Evolutionary conservation across 2,888 invertebrate genomes (phyloP).

Genomic region (Sarcophaga variegata): DNA sequence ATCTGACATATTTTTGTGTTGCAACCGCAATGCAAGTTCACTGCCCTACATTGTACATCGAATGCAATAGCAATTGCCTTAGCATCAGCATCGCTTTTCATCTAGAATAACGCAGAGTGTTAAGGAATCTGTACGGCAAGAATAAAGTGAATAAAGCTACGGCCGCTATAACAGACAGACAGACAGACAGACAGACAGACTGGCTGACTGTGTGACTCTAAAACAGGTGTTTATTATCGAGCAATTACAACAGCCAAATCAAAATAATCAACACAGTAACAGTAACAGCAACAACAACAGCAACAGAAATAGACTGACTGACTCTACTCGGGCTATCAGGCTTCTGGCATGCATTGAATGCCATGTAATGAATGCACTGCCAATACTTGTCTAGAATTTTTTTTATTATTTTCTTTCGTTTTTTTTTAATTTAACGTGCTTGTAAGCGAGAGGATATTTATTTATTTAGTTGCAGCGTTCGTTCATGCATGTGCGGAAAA

Average conservation of each 20-base stretch:
- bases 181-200: background rate
- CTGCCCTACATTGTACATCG: constrained; percentile 42
- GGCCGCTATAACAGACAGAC: background rate
- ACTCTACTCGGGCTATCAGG: background rate
- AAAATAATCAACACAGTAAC: constrained; percentile 52
- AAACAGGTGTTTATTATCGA: constrained; percentile 69
- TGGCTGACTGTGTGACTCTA: constrained; percentile 3
- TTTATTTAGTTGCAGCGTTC: constrained; percentile 69
- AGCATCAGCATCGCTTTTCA: too few relatives aligned
- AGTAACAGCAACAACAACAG: constrained; percentile 16
- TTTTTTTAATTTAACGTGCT: constrained; percentile 11
- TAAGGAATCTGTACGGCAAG: constrained; percentile 37
- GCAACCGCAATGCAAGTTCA: constrained; percentile 30
- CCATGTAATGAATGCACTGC: background rate
- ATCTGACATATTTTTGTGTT: constrained; percentile 14
- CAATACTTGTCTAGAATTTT: background rate
- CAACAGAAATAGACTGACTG: constrained; percentile 21
- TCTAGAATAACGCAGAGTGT: background rate
- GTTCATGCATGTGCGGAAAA: constrained; percentile 75
- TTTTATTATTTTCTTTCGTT: background rate
- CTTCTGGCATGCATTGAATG: constrained; percentile 10
- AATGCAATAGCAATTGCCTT: too few relatives aligned
- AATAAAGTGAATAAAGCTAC: background rate
- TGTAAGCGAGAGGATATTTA: background rate
- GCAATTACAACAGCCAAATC: constrained; percentile 63